Evolutionary conservation across 1,140 invertebrate species (phyloP).

Genomic region (Drosophila paulistorum): DNA sequence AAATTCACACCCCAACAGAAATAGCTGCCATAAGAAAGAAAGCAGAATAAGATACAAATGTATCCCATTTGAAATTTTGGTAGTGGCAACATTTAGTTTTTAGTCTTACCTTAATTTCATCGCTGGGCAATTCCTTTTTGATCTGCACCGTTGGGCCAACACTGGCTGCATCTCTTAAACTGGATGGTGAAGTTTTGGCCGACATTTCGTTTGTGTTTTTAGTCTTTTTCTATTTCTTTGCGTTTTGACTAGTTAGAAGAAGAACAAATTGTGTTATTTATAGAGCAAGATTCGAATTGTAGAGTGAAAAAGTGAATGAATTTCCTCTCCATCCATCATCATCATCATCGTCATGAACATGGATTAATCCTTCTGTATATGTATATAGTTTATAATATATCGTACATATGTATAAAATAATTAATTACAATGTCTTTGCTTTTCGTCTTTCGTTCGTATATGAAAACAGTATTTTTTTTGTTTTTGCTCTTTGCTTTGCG

Average conservation of each 20-base stretch:
- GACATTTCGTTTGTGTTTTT: constrained; percentile 49
- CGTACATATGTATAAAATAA: constrained; percentile 32
- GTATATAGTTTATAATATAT: neutral
- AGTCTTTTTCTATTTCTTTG: constrained; percentile 1
- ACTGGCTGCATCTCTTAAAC: constrained; percentile 61
- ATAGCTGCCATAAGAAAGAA: constrained; percentile 14
- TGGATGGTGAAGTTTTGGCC: constrained; percentile 73
- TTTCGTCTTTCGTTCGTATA: constrained; percentile 24
- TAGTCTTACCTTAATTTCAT: constrained; percentile 84
- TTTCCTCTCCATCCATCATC: constrained; percentile 8
- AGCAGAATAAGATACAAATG: constrained; percentile 17
- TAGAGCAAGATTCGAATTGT: constrained; percentile 12
- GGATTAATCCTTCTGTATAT: constrained; percentile 17
- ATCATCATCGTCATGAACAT: neutral
- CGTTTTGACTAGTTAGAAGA: constrained; percentile 33
- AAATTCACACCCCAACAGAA: constrained; percentile 17
- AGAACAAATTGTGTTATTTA: constrained; percentile 25
- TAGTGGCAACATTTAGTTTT: neutral
- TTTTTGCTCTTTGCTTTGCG: constrained; percentile 55
- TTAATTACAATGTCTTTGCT: constrained; percentile 67
- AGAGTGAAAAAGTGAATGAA: constrained; percentile 12
- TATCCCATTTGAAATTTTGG: neutral
- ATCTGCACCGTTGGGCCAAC: constrained; percentile 76
- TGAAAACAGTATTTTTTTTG: constrained; percentile 27
- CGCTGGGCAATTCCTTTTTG: constrained; percentile 84